These are phyloP conservation scores for Dendrolimus punctatus DNA, from an alignment of 1,140 invertebrate species.

Conservation along the genomic window DNA sequence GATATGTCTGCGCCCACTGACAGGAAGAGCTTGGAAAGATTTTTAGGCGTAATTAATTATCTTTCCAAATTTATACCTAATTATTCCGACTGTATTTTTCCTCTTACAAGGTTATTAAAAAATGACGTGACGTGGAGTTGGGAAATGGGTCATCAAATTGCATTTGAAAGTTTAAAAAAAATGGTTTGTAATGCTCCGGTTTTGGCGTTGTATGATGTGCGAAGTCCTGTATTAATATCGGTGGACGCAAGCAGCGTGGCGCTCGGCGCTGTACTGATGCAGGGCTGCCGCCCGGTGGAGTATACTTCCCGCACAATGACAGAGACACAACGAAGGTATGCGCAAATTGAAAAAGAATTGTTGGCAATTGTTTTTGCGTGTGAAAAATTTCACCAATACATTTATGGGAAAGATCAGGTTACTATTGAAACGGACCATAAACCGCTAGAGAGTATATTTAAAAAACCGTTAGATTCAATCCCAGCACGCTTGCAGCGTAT, in stretches of 20 bases:
- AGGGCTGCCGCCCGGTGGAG: too few relatives aligned
- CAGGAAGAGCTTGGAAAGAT: background rate
- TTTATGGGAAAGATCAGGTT: too few relatives aligned
- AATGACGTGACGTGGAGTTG: background rate
- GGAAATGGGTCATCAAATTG: background rate
- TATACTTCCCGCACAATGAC: too few relatives aligned
- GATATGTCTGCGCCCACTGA: constrained; percentile 4
- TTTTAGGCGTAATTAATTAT: constrained; percentile 1
- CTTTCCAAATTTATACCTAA: background rate
- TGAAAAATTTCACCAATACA: too few relatives aligned
- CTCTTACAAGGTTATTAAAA: background rate
- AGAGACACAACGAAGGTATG: too few relatives aligned
- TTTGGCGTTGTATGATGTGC: background rate
- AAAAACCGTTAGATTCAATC: too few relatives aligned
- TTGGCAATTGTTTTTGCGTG: too few relatives aligned
- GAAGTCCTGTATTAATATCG: background rate
- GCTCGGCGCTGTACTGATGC: constrained; percentile 2
- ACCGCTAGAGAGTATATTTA: too few relatives aligned
- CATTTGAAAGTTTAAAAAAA: too few relatives aligned
- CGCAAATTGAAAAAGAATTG: too few relatives aligned
- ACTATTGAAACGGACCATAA: too few relatives aligned
- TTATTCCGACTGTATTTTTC: background rate
- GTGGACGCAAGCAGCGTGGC: constrained; percentile 1
- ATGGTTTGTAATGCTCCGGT: constrained; percentile 1
- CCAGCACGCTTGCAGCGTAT: too few relatives aligned